Evolutionary conservation across 2,888 invertebrate species (phyloP), one percentile per base, ranked within the genome.

Genomic region (Druceiella hillmani): DNA sequence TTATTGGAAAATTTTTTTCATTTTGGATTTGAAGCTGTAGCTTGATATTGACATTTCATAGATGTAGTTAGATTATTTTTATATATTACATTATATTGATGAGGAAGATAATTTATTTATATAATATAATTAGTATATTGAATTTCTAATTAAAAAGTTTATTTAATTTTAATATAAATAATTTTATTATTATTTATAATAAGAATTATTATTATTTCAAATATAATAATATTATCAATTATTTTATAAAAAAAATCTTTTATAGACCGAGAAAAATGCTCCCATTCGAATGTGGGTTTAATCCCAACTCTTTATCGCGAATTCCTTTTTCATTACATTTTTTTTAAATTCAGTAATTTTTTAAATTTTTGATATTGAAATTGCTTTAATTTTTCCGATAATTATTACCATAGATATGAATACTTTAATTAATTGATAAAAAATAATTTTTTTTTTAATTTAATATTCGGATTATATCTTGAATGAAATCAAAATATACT

Each of bases 321-420:
- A 62, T 61, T 41, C 64, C 64, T 0, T 66, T 66, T 48, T 66
- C 64, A 0, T 4, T 64, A 35, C 64, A 64, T 76, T 83, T 67
- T 76, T 78, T 67, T 56, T 76, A 86, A 69, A 76, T 82, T 74
- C 79, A 22, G 63, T 81, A 57, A 76, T 83, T 66, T 83, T 83
- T 57, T 62, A 82, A 71, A 79, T 83, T 66, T 83, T 83, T 71
- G 81, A 83, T 69, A 72, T 82, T 43, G 81, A 82, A 77, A 79
- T 83, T 64, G 73, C 76, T 1, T 49, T 82, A 56, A 63, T 81
- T 56, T 55, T 81, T 1, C 79, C 79, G 0, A 62, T 78, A 58
- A 74, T 78, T 51, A 54, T 64, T 0, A 31, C 55, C 45, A 64
- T 61, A 52, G 55, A 57, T 51, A 33, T 56, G 55, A 52, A 52